Percentiles rank a stretch among this genome's conserved stretches.
These are phyloP conservation scores for Dimorphilus gyrociliatus DNA, from an alignment of 2,888 invertebrate genomes.

Conservation along the genomic window DNA sequence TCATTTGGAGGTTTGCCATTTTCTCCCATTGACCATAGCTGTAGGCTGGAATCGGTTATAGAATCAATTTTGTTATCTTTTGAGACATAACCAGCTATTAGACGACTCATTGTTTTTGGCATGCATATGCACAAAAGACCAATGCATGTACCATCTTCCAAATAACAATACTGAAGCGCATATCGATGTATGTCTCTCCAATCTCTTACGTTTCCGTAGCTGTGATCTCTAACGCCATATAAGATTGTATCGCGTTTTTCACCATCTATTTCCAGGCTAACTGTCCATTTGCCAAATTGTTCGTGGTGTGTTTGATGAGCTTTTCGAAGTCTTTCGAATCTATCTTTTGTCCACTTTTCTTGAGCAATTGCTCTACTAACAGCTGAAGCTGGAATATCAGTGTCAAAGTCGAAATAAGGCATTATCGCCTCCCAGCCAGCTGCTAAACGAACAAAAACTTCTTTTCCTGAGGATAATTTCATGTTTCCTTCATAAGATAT, in stretches of 20 bases:
- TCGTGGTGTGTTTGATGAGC: slow-evolving; percentile 68
- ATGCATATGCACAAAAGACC: slow-evolving; percentile 59
- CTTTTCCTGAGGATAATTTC: slow-evolving; percentile 38
- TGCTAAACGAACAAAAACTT: slow-evolving; percentile 46
- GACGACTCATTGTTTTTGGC: slow-evolving; percentile 41
- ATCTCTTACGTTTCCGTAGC: slow-evolving; percentile 56
- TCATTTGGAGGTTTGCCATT: no score
- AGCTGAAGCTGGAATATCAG: slow-evolving; percentile 49
- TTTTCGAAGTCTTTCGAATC: slow-evolving; percentile 37
- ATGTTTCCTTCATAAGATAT: slow-evolving; percentile 53
- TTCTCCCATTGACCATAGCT: no score
- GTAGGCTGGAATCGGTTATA: no score
- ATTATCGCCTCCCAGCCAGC: slow-evolving; percentile 49
- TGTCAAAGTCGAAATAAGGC: slow-evolving; percentile 55
- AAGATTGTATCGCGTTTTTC: no score
- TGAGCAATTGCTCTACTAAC: slow-evolving; percentile 56
- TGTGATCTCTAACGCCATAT: slow-evolving; percentile 55
- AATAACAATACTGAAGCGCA: slow-evolving; percentile 57
- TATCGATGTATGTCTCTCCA: slow-evolving; percentile 60
- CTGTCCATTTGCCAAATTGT: slow-evolving; percentile 53
- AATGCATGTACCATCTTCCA: slow-evolving; percentile 52
- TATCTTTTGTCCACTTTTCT: slow-evolving; percentile 52
- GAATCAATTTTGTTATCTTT: no score
- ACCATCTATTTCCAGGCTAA: slow-evolving; percentile 45
- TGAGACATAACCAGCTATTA: no score